Evolutionary conservation across 2,113 vertebrate genomes (phyloP), one percentile per base, ranked within the genome.

Genomic region (Ptilonorhynchus violaceus): DNA sequence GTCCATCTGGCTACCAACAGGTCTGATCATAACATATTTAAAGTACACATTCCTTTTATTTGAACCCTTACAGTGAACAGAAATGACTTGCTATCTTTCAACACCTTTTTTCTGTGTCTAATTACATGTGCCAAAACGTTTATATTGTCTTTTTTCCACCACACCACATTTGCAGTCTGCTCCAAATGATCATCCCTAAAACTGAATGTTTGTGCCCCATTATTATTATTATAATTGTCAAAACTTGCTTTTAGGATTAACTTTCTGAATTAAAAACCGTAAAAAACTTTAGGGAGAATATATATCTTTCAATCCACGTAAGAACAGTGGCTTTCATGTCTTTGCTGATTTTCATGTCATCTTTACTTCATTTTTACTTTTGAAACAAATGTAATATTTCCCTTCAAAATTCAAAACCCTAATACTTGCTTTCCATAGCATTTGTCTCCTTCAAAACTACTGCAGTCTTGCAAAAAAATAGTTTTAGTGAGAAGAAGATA

Each of bases 401-500:
- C 5, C 60, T 76, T 74, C 10, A 50, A 70, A 81, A 70, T 1
- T 31, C 42, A 62, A 81, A 91, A n/a, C 9, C 7, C 22, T 68
- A 41, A 53, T n/a, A 58, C 9, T 55, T 75, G 18, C 14, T 67
- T 84, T 74, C 39, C 23, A 17, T 11, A 41, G 21, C 2, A 5
- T 70, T 84, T 50, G 10, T 39, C 53, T 80, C 49, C 35, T 56
- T 44, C 52, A 67, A 67, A 89, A 46, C 42, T 58, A 28, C 13
- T 0, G 2, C 19, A 91, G 55, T 16, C 44, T 39, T n/a, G 4
- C 31, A 80, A 37, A 76, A 39, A 39, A 39, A 39, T 39, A 21
- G 2, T 23, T 78, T 64, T 14, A 58, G 25, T 25, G 28, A 85
- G 41, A 52, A n/a, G 42, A 72, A 0, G 0, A 27, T 11, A 23